A percentile compares a stretch with the other conserved stretches of the same genome.
These are phyloP conservation scores for Stenurella melanura DNA, from an alignment of 2,888 invertebrate genomes.

Conservation along the genomic window DNA sequence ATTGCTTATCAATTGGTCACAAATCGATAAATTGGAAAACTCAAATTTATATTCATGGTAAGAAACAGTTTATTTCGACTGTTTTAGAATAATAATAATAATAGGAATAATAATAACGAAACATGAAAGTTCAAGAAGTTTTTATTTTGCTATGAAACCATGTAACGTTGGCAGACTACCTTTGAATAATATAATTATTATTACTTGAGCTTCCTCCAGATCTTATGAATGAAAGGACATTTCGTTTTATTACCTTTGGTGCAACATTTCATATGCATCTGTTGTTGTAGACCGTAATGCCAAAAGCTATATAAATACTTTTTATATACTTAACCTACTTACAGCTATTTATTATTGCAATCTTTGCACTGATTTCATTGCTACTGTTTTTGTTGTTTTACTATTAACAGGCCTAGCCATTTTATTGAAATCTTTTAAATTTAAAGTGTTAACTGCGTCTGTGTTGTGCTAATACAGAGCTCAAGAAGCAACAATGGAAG, in stretches of 20 bases:
- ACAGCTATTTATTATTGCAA: constrained; percentile 21
- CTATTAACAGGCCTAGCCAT: constrained; percentile 4
- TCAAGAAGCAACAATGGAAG: neutral
- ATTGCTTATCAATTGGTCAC: no score
- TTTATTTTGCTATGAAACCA: constrained; percentile 46
- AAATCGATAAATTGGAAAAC: no score
- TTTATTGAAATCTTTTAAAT: neutral
- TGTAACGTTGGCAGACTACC: constrained; percentile 40
- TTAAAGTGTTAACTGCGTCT: neutral
- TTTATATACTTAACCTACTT: constrained; percentile 41
- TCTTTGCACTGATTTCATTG: constrained; percentile 20
- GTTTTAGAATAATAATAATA: no score
- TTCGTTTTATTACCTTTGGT: constrained; percentile 49
- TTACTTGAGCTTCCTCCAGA: constrained; percentile 42
- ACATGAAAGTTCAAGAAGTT: neutral
- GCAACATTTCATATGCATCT: constrained; percentile 49
- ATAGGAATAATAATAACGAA: no score
- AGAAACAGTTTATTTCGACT: no score
- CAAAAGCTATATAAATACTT: constrained; percentile 45
- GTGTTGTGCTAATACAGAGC: neutral
- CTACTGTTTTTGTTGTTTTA: constrained; percentile 10
- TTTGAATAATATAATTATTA: constrained; percentile 51
- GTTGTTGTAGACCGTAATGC: constrained; percentile 40
- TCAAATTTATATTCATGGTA: no score
- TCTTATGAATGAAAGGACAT: constrained; percentile 49